phyloP scores from a whole-genome alignment of 2,888 invertebrate genomes.

The Fabriciana adippe region DNA sequence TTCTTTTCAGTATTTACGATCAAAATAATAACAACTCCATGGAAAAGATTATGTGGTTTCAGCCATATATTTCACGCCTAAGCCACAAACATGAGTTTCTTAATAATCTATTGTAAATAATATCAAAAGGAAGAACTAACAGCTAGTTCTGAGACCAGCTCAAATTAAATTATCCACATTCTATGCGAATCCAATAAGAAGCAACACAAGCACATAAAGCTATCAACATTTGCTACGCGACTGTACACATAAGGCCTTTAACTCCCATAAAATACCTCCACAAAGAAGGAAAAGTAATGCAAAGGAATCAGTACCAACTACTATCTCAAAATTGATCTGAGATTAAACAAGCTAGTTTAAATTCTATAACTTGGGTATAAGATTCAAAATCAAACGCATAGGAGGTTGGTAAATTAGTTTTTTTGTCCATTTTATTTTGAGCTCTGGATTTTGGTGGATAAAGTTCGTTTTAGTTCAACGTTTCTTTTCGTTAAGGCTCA shows the following conservation, averaged over 20 bases:
- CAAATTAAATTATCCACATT: conserved; percentile 42
- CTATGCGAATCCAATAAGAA: conserved; percentile 42
- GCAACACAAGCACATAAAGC: conserved; percentile 40
- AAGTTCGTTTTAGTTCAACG: conserved; percentile 57
- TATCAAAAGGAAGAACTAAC: not conserved
- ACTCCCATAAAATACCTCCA: conserved; percentile 78
- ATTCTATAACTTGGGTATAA: conserved; percentile 42
- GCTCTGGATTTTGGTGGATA: conserved; percentile 30
- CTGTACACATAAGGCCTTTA: conserved; percentile 78
- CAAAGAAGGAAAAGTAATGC: conserved; percentile 81
- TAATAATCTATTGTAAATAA: not conserved
- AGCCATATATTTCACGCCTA: too few relatives aligned
- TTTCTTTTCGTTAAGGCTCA: conserved; percentile 79
- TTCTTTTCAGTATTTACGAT: too few relatives aligned
- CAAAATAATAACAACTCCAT: too few relatives aligned
- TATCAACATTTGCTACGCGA: conserved; percentile 45
- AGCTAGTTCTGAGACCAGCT: conserved; percentile 19
- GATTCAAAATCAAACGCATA: conserved; percentile 49
- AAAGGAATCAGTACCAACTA: conserved; percentile 79
- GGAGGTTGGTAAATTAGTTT: conserved; percentile 65
- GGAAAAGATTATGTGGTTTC: too few relatives aligned
- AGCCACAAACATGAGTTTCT: too few relatives aligned
- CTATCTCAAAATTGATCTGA: conserved; percentile 80
- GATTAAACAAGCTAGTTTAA: conserved; percentile 47
- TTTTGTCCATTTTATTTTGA: conserved; percentile 44